Conservation (phyloP, 2,888 invertebrate genomes). For the Anoplius nigerrimus region DNA sequence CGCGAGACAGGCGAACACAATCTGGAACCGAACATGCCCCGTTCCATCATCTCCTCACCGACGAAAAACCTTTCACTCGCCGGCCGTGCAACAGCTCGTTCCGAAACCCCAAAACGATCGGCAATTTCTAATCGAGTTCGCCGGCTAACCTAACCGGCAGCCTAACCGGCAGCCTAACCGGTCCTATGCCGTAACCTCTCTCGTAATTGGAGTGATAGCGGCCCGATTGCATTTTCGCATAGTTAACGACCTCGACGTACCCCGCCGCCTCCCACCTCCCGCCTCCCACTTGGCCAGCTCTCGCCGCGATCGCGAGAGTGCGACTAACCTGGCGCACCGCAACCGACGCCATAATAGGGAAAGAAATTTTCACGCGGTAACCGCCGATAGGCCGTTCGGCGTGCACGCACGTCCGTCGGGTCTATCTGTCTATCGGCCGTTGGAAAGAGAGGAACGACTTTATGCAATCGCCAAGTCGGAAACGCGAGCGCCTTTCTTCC, state of each 20-base stretch:
- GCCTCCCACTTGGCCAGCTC: neutral
- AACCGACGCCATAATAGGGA: conserved; percentile 65
- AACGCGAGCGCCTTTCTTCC: neutral
- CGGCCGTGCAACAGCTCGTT: no score
- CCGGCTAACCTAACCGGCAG: neutral
- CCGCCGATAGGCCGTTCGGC: conserved; percentile 50
- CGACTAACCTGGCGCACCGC: no score
- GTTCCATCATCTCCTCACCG: neutral
- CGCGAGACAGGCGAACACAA: conserved; percentile 74
- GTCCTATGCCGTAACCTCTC: conserved; percentile 66
- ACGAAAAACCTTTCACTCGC: no score
- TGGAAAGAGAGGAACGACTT: conserved; percentile 40
- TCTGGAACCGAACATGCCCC: conserved; percentile 49
- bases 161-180: no score
- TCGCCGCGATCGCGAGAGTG: conserved; percentile 40
- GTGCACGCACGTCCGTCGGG: conserved; percentile 17
- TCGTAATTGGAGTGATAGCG: conserved; percentile 69
- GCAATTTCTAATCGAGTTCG: no score
- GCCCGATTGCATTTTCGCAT: conserved; percentile 65
- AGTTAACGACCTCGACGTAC: conserved; percentile 41
- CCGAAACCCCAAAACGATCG: neutral
- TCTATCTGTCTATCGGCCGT: no score
- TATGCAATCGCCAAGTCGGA: conserved; percentile 57
- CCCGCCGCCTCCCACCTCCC: conserved; percentile 29
- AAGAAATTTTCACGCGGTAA: conserved; percentile 53